Conservation (phyloP, 2,888 invertebrate genomes). For the Acronicta leporina region DNA sequence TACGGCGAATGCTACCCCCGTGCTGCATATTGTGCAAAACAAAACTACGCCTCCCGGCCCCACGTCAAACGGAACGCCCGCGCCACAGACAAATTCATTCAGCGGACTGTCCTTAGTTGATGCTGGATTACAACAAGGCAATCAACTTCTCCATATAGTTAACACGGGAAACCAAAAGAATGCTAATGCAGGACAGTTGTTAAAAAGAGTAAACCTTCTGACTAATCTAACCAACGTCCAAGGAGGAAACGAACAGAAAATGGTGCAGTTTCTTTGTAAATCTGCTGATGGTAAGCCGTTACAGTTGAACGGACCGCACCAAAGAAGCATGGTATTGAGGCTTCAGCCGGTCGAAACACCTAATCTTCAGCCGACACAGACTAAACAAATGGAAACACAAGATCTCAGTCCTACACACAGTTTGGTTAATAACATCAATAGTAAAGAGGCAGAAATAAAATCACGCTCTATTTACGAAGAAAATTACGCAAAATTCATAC, state of each 20-base stretch:
- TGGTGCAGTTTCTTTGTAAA: constrained; percentile 91
- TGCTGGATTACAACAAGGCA: constrained; percentile 81
- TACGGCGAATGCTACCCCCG: constrained; percentile 76
- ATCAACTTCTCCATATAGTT: constrained; percentile 85
- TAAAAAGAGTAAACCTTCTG: constrained; percentile 85
- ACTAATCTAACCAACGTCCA: constrained; percentile 84
- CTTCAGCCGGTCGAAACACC: constrained; percentile 82
- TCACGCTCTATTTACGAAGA: constrained; percentile 88
- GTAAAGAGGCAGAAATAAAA: constrained; percentile 82
- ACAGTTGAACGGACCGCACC: constrained; percentile 87
- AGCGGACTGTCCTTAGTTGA: constrained; percentile 83
- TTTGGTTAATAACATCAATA: constrained; percentile 53
- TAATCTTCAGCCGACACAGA: constrained; percentile 62
- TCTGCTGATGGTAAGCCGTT: constrained; percentile 90
- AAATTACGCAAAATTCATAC: constrained; percentile 88
- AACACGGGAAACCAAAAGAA: constrained; percentile 82
- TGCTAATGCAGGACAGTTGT: constrained; percentile 74
- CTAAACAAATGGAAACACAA: constrained; percentile 71
- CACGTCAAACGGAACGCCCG: constrained; percentile 67
- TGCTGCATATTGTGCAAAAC: constrained; percentile 85
- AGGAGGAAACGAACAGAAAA: constrained; percentile 85
- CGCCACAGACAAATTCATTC: constrained; percentile 73
- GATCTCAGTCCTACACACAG: constrained; percentile 66
- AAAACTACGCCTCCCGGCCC: constrained; percentile 66
- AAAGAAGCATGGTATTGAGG: constrained; percentile 86